These are phyloP conservation scores for Enteromius viviparus DNA, from an alignment of 2,797 vertebrate genomes.

Conservation along the genomic window DNA sequence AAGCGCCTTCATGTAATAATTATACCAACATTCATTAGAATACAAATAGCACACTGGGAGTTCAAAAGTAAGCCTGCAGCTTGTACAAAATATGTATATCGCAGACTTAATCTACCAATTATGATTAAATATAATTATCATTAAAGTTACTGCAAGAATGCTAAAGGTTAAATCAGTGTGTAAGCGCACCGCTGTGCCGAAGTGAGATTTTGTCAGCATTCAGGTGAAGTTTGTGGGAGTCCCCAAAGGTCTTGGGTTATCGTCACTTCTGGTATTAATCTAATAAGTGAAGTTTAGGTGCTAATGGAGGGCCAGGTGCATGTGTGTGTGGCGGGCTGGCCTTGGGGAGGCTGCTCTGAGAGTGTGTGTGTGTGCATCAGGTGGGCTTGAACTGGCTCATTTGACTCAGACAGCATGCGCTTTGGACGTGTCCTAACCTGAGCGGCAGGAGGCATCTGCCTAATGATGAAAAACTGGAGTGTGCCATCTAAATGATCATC, in stretches of 20 bases:
- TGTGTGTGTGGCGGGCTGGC: constrained; percentile 54
- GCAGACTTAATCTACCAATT: constrained; percentile 15
- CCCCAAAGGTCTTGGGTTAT: constrained; percentile 41
- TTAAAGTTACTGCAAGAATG: constrained; percentile 19
- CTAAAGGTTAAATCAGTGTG: background rate
- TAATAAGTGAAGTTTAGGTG: constrained; percentile 64
- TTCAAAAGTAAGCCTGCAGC: background rate
- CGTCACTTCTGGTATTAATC: constrained; percentile 63
- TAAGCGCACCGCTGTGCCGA: background rate
- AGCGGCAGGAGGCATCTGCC: constrained; percentile 64
- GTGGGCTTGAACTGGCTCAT: constrained; percentile 69
- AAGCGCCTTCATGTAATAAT: background rate
- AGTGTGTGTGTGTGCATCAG: constrained; percentile 62
- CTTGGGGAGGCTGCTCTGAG: constrained; percentile 52
- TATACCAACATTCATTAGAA: constrained; percentile 20
- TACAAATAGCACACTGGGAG: constrained; percentile 15
- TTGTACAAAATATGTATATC: background rate
- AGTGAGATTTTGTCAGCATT: constrained; percentile 34
- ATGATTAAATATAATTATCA: constrained; percentile 28
- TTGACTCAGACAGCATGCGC: constrained; percentile 70
- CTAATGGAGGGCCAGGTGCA: constrained; percentile 65
- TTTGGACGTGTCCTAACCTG: constrained; percentile 67
- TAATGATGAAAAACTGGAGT: constrained; percentile 70
- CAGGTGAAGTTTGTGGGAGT: constrained; percentile 29
- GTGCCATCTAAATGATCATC: constrained; percentile 63